These are phyloP conservation scores for Andrena praecox DNA, from an alignment of 2,888 invertebrate genomes.

Conservation along the genomic window DNA sequence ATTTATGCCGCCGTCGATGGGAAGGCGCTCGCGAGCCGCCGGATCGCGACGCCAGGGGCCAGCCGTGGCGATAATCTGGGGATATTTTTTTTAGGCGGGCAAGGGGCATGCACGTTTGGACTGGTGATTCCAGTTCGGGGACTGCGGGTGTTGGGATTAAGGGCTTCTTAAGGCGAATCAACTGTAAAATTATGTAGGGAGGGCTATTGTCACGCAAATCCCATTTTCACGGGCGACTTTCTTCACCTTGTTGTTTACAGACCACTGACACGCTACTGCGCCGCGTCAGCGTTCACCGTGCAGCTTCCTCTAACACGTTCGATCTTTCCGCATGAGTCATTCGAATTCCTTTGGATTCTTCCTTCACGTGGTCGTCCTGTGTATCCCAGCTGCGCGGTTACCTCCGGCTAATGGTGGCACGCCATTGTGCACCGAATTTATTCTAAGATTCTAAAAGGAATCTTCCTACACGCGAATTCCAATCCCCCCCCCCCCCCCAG, in stretches of 20 bases:
- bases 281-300: not conserved
- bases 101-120: too few relatives aligned
- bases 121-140: too few relatives aligned
- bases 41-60: too few relatives aligned
- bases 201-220: not conserved
- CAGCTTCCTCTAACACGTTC: conserved; percentile 12
- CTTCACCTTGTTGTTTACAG: conserved; percentile 8
- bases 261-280: not conserved
- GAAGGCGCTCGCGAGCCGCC: not conserved
- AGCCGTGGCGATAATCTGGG: too few relatives aligned
- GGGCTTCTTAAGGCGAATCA: not conserved
- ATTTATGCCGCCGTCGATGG: not conserved
- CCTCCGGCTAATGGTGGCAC: not conserved
- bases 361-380: not conserved
- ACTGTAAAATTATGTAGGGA: not conserved
- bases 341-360: conserved; percentile 38
- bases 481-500: too few relatives aligned
- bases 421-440: not conserved
- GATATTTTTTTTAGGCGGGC: too few relatives aligned
- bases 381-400: conserved; percentile 11
- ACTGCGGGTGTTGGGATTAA: too few relatives aligned
- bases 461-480: not conserved
- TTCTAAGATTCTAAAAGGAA: not conserved
- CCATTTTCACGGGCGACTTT: not conserved
- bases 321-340: conserved; percentile 40